Evolutionary conservation across 2,797 vertebrate genomes (phyloP), one percentile per base, ranked within the genome.

Genomic region (Dromococcyx pavoninus): DNA sequence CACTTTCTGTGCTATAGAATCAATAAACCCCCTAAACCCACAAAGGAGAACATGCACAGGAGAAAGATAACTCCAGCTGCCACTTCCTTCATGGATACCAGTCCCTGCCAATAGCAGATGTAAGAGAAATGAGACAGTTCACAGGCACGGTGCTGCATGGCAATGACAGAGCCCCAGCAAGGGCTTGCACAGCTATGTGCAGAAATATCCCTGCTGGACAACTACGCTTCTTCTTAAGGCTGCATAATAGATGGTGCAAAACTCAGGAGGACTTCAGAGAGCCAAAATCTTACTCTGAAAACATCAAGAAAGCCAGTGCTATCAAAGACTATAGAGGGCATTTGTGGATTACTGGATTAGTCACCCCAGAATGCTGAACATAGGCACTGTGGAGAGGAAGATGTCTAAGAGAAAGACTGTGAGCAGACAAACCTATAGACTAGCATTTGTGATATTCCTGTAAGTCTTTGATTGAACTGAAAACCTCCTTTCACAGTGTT

Each of bases 111-210:
- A 70, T 2, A 53, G 10, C 50, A 85, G 41, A 32, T 1, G 2
- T 33, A 44, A 44, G 12, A 74, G 66, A 85, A 92, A 67, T 58
- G 58, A 61, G 67, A 6, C 35, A 76, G 56, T 21, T 44, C 51
- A 53, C 15, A 17, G 44, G 25, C 44, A 71, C 0, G 1, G 44
- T 17, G 51, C 64, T 73, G 35, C 2, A 1, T 2, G 11, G 39
- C 56, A 39, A 64, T 4, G 48, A 46, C 10, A 65, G 28, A 60
- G 62, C 25, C 56, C 66, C 41, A 51, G 7, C 3, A 43, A 48
- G 24, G 24, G 24, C 9, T 3, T 72, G n/a, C 43, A 72, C 79
- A 78, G 30, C 24, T 28, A 27, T 1, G 2, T 21, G 22, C 27
- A 78, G 39, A 32, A 88, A 46, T 35, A 93, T 48, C 33, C 35